Percentiles rank a stretch among this genome's conserved stretches.
Conservation (phyloP, 2,113 vertebrate species). For the Sander lucioperca region DNA sequence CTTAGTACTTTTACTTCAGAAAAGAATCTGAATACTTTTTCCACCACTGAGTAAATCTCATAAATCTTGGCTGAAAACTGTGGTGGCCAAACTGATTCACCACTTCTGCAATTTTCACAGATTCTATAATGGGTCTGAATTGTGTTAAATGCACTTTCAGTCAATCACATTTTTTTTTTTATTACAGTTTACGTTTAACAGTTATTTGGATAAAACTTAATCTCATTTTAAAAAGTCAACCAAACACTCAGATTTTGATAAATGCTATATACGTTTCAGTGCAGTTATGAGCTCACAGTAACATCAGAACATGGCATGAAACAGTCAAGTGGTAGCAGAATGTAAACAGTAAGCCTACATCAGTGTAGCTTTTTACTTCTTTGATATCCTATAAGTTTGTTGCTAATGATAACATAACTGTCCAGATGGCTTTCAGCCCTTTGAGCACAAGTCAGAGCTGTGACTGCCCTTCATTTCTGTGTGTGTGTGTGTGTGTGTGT, state of each 20-base stretch:
- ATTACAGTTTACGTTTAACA: no score
- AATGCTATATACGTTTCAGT: neutral
- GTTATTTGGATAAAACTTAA: neutral
- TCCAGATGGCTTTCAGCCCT: constrained; percentile 48
- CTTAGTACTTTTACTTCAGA: neutral
- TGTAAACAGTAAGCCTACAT: constrained; percentile 20
- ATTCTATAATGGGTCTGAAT: neutral
- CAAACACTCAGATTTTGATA: neutral
- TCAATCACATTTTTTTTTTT: neutral
- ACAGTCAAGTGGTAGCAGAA: constrained; percentile 8
- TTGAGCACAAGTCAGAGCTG: constrained; percentile 41
- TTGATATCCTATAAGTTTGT: constrained; percentile 46
- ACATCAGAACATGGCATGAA: neutral
- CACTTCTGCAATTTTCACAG: neutral
- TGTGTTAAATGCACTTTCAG: neutral
- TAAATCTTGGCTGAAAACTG: neutral
- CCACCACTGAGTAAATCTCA: neutral
- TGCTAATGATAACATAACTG: constrained; percentile 34
- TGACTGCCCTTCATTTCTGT: constrained; percentile 36
- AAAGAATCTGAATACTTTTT: neutral
- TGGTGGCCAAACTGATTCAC: neutral
- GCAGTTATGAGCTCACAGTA: neutral
- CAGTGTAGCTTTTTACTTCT: constrained; percentile 3
- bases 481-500: constrained; percentile 1
- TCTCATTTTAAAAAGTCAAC: no score